Evolutionary conservation across 2,888 invertebrate genomes (phyloP), one percentile per base, ranked within the genome.

Genomic region (Metalampra italica): DNA sequence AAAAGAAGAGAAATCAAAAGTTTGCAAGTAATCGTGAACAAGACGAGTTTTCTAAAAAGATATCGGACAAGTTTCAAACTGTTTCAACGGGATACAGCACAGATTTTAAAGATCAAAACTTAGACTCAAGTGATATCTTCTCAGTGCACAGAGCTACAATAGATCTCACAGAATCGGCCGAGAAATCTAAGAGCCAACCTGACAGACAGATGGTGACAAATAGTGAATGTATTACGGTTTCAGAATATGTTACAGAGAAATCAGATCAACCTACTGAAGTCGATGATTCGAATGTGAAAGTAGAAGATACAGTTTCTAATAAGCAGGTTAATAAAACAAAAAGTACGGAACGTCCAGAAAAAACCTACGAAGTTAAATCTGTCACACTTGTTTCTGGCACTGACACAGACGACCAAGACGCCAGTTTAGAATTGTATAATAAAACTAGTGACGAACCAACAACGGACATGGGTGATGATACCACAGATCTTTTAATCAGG

Each of bases 21-120:
- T 43, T 15, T 45, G 14, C 13, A 22, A 8, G 37, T 43, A 39
- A 49, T 43, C 8, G 49, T 22, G 22, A 22, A 5, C 22, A 64
- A 41, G 66, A 74, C 9, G 63, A 69, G 2, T 81, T 75, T 59
- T 56, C 75, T 11, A 68, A 69, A 49, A 70, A 73, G 22, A 82
- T 83, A 47, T 74, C 76, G 4, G 64, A 73, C 3, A 82, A 82
- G 53, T 77, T 78, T 52, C 73, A 79, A 12, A 77, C 80, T 1
- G 80, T 82, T 14, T 82, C 82, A 0, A 79, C 82, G 11, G 76
- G 72, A 8, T 76, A 76, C 44, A 80, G 75, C 49, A 68, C 75
- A 46, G 51, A 67, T 14, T 46, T 47, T 4, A 36, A 55, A 37
- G 62, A 63, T 22, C 52, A 57, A 15, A 62, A 66, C 36, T 58